A percentile compares a stretch with the other conserved stretches of the same genome.
These are phyloP conservation scores for Xenus cinereus DNA, from an alignment of 2,113 vertebrate species.

Conservation along the genomic window DNA sequence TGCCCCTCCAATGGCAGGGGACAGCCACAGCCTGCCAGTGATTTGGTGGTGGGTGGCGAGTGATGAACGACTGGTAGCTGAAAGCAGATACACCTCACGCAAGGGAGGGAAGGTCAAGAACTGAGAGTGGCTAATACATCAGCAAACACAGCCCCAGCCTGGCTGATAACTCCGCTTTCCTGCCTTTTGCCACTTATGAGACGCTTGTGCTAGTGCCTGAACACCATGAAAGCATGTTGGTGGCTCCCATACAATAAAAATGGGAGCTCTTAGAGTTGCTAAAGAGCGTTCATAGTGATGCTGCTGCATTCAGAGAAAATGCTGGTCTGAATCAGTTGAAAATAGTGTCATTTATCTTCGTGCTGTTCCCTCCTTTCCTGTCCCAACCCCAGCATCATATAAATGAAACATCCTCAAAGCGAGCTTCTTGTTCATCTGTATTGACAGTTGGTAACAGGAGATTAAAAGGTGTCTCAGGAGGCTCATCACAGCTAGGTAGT, in stretches of 20 bases:
- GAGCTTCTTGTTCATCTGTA: neutral
- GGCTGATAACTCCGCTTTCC: neutral
- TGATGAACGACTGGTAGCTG: neutral
- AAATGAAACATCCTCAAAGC: neutral
- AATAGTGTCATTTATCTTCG: neutral
- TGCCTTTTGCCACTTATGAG: neutral
- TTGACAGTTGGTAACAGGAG: neutral
- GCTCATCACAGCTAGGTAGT: neutral
- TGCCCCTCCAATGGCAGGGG: neutral
- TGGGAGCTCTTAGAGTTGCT: neutral
- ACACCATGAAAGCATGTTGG: neutral
- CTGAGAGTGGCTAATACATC: neutral
- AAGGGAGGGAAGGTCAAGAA: neutral
- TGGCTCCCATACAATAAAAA: neutral
- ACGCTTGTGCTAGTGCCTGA: neutral
- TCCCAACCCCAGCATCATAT: neutral
- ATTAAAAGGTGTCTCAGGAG: neutral
- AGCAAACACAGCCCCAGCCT: neutral
- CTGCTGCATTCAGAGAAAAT: neutral
- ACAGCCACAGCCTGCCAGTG: neutral
- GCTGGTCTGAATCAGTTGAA: neutral
- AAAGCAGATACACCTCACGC: neutral
- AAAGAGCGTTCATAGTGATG: neutral
- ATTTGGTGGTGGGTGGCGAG: neutral
- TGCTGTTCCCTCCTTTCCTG: neutral